Conservation (phyloP, 2,888 invertebrate species). For the Lasioglossum morio region DNA sequence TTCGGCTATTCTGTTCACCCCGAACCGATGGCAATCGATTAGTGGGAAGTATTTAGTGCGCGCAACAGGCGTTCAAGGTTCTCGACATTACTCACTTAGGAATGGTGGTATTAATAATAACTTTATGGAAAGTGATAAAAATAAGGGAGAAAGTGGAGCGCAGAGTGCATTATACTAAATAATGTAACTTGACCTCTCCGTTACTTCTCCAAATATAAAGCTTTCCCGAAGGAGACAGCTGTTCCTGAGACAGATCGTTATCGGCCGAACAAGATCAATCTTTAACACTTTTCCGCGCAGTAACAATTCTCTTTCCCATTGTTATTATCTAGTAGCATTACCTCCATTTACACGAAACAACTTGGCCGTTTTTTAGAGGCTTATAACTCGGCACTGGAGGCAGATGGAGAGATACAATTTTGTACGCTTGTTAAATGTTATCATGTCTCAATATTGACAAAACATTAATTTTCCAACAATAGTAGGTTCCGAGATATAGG, state of each 20-base stretch:
- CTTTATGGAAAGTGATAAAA: constrained; percentile 11
- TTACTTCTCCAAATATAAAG: background rate
- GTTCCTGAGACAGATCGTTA: background rate
- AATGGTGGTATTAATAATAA: background rate
- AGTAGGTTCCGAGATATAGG: no score
- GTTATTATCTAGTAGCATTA: no score
- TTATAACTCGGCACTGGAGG: no score
- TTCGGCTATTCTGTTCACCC: background rate
- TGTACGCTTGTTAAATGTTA: no score
- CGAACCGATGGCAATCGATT: background rate
- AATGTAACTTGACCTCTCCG: background rate
- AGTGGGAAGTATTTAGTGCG: background rate
- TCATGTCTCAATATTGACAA: no score
- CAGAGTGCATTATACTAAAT: background rate
- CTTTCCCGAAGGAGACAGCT: background rate
- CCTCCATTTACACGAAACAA: no score
- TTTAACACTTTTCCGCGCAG: background rate
- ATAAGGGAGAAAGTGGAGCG: constrained; percentile 7
- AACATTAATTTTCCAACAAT: no score
- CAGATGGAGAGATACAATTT: no score
- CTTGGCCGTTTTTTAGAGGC: no score
- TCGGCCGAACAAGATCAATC: background rate
- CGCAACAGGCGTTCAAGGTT: constrained; percentile 23
- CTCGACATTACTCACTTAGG: background rate
- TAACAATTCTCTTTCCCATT: no score